Percentiles rank a stretch among this genome's conserved stretches.
Conservation (phyloP, 1,140 invertebrate genomes). For the Anastrepha ludens region DNA sequence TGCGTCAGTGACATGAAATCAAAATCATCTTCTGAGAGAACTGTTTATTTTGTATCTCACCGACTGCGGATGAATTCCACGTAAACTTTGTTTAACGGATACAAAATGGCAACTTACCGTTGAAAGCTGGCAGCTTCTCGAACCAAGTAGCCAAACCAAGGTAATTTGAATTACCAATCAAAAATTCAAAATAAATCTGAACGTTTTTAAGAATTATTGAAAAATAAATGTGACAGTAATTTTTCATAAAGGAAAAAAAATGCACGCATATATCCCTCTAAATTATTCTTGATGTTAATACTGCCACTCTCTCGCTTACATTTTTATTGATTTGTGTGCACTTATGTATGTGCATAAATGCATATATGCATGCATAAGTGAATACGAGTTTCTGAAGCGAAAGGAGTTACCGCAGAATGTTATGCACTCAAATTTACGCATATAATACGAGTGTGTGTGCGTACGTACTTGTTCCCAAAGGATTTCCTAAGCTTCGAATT, state of each 20-base stretch:
- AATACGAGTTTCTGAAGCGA: background rate
- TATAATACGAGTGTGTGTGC: background rate
- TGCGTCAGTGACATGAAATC: too few species aligned
- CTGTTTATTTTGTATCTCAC: too few species aligned
- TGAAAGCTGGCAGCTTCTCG: too few species aligned
- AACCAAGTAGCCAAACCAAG: too few species aligned
- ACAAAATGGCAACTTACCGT: too few species aligned
- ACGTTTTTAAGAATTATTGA: too few species aligned
- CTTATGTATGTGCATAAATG: background rate
- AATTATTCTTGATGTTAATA: constrained; percentile 19
- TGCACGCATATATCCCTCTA: background rate
- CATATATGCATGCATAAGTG: constrained; percentile 21
- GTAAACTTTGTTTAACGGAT: too few species aligned
- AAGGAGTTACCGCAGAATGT: constrained; percentile 13
- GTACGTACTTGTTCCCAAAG: background rate
- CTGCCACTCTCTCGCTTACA: background rate
- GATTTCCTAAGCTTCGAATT: constrained; percentile 40
- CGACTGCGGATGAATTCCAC: too few species aligned
- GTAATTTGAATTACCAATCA: too few species aligned
- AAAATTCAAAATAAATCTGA: too few species aligned
- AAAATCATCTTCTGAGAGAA: too few species aligned
- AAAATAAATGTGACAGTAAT: background rate
- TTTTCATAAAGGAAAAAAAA: background rate
- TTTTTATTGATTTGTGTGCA: constrained; percentile 39
- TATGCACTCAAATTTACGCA: constrained; percentile 10